These are phyloP conservation scores for Nannobrachium achirus DNA, from an alignment of 2,113 vertebrate species.

Conservation along the genomic window DNA sequence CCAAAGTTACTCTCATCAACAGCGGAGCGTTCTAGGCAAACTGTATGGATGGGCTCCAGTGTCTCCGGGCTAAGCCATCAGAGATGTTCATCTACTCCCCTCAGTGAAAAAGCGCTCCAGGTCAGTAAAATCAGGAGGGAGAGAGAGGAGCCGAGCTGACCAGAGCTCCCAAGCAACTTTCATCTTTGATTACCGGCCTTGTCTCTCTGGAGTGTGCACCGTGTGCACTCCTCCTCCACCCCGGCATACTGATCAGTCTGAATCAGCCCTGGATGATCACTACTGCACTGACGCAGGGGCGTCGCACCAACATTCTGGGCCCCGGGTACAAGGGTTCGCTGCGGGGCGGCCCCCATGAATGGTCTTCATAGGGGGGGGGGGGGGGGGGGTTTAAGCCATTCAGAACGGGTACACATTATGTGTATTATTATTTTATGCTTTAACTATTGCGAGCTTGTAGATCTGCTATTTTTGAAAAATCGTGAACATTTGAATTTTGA, in stretches of 20 bases:
- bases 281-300: too few relatives aligned
- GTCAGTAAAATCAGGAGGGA: constrained; percentile 58
- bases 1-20: constrained; percentile 23
- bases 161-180: constrained; percentile 64
- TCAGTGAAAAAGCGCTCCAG: constrained; percentile 62
- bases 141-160: constrained; percentile 56
- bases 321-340: too few relatives aligned
- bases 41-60: constrained; percentile 10
- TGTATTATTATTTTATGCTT: too few relatives aligned
- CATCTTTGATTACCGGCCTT: constrained; percentile 70
- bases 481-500: too few relatives aligned
- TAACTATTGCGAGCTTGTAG: too few relatives aligned
- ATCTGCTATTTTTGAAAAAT: too few relatives aligned
- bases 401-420: too few relatives aligned
- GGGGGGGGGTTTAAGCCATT: too few relatives aligned
- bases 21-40: constrained; percentile 24
- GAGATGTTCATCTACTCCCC: constrained; percentile 52
- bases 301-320: too few relatives aligned
- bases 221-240: constrained; percentile 34
- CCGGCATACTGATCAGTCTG: constrained; percentile 63
- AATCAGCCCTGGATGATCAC: constrained; percentile 53
- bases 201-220: constrained; percentile 60
- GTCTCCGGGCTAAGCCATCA: constrained; percentile 59
- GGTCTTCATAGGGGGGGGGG: too few relatives aligned
- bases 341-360: too few relatives aligned